Evolutionary conservation across 1,140 invertebrate genomes (phyloP), one percentile per base, ranked within the genome.

Genomic region (Pteromalus puparum): DNA sequence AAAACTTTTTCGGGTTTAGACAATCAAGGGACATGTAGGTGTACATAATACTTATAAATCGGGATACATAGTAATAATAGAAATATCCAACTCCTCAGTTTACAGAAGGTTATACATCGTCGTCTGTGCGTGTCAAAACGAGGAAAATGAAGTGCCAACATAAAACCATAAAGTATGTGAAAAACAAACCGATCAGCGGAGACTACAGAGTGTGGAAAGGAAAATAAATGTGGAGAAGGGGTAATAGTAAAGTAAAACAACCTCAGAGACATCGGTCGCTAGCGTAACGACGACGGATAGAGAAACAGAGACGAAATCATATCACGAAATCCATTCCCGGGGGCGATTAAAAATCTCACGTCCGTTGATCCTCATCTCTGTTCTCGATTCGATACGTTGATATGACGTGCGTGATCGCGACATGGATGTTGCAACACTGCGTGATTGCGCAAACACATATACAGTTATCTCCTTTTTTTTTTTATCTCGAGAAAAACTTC

Each of bases 231-330:
- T 6, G n/a, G 38, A 30, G 30, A 18, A 5, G 10, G 68, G 68
- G 3, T 1, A 30, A 70, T 65, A 21, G 28, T 70, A 12, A 30
- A 73, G 34, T 18, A 70, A 70, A 70, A 70, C 67, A 28, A 70
- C 53, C 53, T 1, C 53, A 21, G 67, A 70, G 67, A 30, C 26
- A 26, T 30, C 28, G 61, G 15, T 18, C 15, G 15, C 61, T 4
- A n/a, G 61, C n/a, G n/a, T n/a, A n/a, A n/a, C 67, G 28, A 70
- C n/a, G n/a, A n/a, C n/a, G n/a, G 12, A 70, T 70, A 12, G 67
- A 61, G 6, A 70, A n/a, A 83, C 74, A 83, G 53, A 70, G 61
- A 77, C 21, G 26, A 70, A 83, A 83, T 34, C 34, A 34, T 34
- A 34, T 28, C 24, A 4, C 2, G 48, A 28, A 68, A 68, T 68